Evolutionary conservation across 2,113 vertebrate genomes (phyloP).

Genomic region (Cynoglossus semilaevis): DNA sequence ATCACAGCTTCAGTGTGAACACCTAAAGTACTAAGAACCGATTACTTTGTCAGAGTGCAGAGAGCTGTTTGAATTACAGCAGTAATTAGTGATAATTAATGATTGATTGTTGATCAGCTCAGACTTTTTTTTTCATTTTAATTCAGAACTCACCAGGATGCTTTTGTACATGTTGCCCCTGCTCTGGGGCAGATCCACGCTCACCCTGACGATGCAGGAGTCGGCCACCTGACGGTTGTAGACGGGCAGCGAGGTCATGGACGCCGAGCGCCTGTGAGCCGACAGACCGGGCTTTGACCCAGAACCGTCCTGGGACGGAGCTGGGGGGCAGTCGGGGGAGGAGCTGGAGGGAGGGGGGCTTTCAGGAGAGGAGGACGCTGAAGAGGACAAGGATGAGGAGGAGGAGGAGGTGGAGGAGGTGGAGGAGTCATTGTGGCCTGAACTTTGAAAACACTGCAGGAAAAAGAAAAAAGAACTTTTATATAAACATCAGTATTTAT

Average conservation of each 20-base stretch:
- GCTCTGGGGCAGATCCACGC: constrained; percentile 71
- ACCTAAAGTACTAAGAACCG: no score
- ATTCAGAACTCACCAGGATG: constrained; percentile 79
- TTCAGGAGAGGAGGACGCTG: constrained; percentile 46
- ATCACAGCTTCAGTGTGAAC: no score
- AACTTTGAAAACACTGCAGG: constrained; percentile 58
- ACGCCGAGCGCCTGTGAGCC: constrained; percentile 68
- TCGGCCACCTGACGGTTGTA: constrained; percentile 76
- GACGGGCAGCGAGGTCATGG: constrained; percentile 68
- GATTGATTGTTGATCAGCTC: no score
- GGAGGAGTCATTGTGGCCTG: constrained; percentile 72
- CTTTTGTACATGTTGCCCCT: constrained; percentile 87
- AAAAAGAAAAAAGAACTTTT: neutral
- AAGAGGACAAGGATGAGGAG: constrained; percentile 22
- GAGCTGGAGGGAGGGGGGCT: constrained; percentile 34
- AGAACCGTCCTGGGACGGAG: neutral
- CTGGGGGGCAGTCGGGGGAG: constrained; percentile 16
- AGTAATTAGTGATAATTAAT: no score
- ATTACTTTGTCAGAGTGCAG: no score
- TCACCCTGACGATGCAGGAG: constrained; percentile 81
- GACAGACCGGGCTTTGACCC: neutral
- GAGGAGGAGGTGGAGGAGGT: constrained; percentile 48
- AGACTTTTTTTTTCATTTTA: no score
- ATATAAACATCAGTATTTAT: no score
- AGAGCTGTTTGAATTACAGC: no score